Conservation (phyloP, 2,113 vertebrate genomes). For the Vombatus ursinus region DNA sequence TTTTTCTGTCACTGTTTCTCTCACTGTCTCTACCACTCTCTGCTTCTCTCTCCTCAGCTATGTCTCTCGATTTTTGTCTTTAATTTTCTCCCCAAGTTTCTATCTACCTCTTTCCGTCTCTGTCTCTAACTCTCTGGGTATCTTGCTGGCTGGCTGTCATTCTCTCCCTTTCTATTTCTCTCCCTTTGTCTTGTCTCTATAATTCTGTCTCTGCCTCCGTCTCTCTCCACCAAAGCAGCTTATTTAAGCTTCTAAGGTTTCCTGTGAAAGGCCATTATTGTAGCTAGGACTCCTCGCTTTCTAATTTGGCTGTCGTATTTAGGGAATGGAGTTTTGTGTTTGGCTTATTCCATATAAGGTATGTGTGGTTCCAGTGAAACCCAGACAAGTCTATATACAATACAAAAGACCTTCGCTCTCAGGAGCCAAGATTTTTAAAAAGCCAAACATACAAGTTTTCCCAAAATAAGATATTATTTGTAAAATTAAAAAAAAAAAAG, state of each 20-base stretch:
- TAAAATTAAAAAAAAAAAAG: not conserved
- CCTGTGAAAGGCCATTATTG: not conserved
- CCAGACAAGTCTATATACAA: not conserved
- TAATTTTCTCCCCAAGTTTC: not conserved
- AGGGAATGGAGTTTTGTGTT: not conserved
- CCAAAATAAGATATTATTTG: not conserved
- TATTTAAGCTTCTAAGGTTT: not conserved
- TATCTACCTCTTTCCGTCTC: not conserved
- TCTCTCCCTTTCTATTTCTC: not conserved
- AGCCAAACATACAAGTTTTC: not conserved
- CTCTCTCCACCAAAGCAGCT: not conserved
- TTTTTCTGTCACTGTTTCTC: not conserved
- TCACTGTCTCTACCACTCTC: not conserved
- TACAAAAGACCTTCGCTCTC: not conserved
- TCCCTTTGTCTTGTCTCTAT: not conserved
- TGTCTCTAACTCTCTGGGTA: not conserved
- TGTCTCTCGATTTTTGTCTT: not conserved
- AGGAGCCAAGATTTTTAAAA: not conserved
- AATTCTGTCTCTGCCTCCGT: not conserved
- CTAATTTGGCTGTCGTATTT: not conserved
- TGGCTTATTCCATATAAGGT: not conserved
- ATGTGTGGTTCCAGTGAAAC: constrained; percentile 4
- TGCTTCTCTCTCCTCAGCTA: not conserved
- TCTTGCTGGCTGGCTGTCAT: not conserved
- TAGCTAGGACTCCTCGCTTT: not conserved